phyloP scores from a whole-genome alignment of 1,140 invertebrate species.

The Sinella curviseta region DNA sequence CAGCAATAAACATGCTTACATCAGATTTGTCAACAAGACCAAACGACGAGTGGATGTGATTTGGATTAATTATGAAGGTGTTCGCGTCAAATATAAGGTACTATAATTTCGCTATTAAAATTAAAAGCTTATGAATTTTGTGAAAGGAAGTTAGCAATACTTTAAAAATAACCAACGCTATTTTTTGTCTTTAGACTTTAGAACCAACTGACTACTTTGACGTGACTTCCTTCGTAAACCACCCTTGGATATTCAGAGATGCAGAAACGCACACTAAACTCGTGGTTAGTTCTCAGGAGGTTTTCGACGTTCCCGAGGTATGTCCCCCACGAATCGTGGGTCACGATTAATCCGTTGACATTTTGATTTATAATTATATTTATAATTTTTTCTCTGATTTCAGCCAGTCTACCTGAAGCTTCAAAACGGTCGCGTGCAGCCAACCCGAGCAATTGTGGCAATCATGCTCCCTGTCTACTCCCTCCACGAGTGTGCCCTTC shows the following conservation, averaged over 20 bases:
- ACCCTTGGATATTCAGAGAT: constrained; percentile 73
- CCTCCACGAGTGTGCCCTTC: constrained; percentile 53
- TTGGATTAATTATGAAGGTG: constrained; percentile 73
- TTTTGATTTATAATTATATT: background rate
- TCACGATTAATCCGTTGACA: background rate
- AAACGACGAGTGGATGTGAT: constrained; percentile 64
- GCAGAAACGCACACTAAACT: constrained; percentile 62
- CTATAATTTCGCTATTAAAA: background rate
- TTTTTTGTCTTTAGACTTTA: constrained; percentile 52
- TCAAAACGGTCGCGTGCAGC: constrained; percentile 40
- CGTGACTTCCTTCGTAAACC: constrained; percentile 69
- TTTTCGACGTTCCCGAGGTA: constrained; percentile 52
- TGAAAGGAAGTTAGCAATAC: too few relatives aligned
- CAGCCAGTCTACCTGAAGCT: constrained; percentile 42
- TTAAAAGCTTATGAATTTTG: too few relatives aligned
- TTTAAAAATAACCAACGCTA: too few relatives aligned
- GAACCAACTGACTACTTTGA: constrained; percentile 60
- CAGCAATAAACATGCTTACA: constrained; percentile 56
- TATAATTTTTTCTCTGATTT: constrained; percentile 5
- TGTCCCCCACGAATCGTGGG: too few relatives aligned
- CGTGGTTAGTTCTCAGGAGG: constrained; percentile 51
- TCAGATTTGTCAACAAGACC: constrained; percentile 71
- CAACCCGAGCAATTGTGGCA: constrained; percentile 50
- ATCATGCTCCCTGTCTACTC: constrained; percentile 55
- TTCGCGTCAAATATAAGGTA: constrained; percentile 59